Conservation (phyloP, 2,797 vertebrate species). For the Myotis myotis region DNA sequence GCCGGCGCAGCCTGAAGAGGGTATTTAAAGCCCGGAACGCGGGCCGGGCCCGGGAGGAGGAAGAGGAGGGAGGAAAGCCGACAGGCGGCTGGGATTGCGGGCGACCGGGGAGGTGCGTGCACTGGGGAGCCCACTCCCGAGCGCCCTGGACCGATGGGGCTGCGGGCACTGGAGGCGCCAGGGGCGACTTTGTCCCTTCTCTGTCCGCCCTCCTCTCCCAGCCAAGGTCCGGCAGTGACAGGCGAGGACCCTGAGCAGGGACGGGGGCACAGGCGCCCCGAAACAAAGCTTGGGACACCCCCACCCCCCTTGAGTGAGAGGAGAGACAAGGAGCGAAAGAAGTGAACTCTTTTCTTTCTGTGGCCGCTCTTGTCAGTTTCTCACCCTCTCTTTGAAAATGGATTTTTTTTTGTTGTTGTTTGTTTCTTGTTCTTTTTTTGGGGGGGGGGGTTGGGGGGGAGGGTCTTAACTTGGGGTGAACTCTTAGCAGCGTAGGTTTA, state of each 20-base stretch:
- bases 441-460: no score
- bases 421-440: neutral
- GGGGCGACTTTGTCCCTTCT: constrained; percentile 12
- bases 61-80: neutral
- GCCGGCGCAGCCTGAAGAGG: constrained; percentile 44
- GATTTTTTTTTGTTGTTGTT: neutral
- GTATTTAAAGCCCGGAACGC: constrained; percentile 54
- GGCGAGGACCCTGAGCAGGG: neutral
- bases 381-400: constrained; percentile 4
- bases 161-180: neutral
- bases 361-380: constrained; percentile 24
- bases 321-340: neutral
- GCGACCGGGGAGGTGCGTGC: neutral
- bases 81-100: neutral
- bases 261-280: neutral
- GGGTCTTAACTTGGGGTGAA: constrained; percentile 22
- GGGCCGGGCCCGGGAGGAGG: neutral
- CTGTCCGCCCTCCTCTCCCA: neutral
- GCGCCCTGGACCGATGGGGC: neutral
- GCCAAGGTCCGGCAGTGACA: neutral
- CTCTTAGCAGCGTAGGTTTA: neutral
- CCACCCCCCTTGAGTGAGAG: neutral
- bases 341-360: constrained; percentile 45
- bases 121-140: neutral
- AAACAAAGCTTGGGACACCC: constrained; percentile 66